Evolutionary conservation across 2,888 invertebrate species (phyloP).

Genomic region (Drosophila meridiana): DNA sequence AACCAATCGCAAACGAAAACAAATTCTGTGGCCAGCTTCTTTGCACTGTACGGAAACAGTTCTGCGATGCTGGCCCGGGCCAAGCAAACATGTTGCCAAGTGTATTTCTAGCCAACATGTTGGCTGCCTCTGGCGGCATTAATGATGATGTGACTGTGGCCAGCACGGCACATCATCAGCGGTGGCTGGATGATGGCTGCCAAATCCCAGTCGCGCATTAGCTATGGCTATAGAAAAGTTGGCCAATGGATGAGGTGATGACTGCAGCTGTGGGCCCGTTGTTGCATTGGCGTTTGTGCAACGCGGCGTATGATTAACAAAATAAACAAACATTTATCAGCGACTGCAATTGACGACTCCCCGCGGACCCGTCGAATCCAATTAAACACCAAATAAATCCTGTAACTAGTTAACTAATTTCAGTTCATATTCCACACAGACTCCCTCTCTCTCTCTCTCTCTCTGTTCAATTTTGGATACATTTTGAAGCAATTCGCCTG

Average conservation of each 20-base stretch:
- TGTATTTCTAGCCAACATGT: constrained; percentile 57
- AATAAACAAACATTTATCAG: constrained; percentile 59
- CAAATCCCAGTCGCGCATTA: constrained; percentile 37
- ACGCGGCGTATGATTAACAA: constrained; percentile 70
- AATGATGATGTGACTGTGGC: constrained; percentile 34
- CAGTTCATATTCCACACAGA: neutral
- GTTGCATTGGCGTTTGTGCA: constrained; percentile 46
- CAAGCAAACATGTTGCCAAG: constrained; percentile 63
- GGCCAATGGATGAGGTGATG: constrained; percentile 21
- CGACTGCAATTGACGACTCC: constrained; percentile 25
- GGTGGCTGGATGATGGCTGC: constrained; percentile 5
- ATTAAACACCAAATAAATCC: constrained; percentile 13
- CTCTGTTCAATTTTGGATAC: constrained; percentile 9
- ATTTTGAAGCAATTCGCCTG: constrained; percentile 34
- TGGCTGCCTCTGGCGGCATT: constrained; percentile 34
- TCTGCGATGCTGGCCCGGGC: constrained; percentile 29
- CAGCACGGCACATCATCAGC: neutral
- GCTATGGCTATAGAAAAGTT: constrained; percentile 33
- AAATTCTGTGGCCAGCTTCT: neutral
- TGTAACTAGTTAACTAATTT: constrained; percentile 1
- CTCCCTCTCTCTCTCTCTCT: neutral
- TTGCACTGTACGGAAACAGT: constrained; percentile 3
- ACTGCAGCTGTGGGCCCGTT: constrained; percentile 6
- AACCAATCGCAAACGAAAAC: neutral
- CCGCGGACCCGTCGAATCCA: neutral